Percentiles rank a stretch among this genome's conserved stretches.
These are phyloP conservation scores for Mallotus villosus DNA, from an alignment of 2,797 vertebrate genomes.

Conservation along the genomic window DNA sequence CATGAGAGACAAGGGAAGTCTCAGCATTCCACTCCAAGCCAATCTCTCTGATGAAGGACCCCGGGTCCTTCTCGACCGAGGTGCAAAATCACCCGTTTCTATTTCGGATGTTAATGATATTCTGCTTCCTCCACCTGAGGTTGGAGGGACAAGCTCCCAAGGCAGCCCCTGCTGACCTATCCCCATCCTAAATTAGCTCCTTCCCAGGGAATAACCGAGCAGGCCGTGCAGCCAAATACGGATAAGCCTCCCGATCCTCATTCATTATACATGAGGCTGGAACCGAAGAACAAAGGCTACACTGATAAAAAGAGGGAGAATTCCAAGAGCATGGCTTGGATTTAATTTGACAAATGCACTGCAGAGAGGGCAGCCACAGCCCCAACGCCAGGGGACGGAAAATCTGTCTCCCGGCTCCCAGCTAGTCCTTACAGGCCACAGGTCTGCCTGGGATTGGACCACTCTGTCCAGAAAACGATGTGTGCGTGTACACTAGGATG, in stretches of 20 bases:
- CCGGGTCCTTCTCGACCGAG: slow-evolving; percentile 23
- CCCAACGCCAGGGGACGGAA: slow-evolving; percentile 1
- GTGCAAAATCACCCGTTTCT: slow-evolving; percentile 43
- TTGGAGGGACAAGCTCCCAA: slow-evolving; percentile 55
- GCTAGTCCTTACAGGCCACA: no score
- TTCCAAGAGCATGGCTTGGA: background rate
- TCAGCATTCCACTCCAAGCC: slow-evolving; percentile 24
- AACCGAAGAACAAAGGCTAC: slow-evolving; percentile 73
- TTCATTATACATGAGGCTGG: slow-evolving; percentile 75
- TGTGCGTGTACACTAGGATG: no score
- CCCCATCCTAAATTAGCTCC: slow-evolving; percentile 65
- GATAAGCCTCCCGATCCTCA: slow-evolving; percentile 69
- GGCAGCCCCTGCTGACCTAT: slow-evolving; percentile 58
- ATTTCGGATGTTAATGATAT: slow-evolving; percentile 57
- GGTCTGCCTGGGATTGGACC: no score
- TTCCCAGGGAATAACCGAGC: slow-evolving; percentile 62
- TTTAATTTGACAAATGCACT: slow-evolving; percentile 13
- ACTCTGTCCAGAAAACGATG: no score
- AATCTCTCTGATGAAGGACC: slow-evolving; percentile 23
- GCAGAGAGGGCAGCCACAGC: background rate
- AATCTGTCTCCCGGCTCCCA: slow-evolving; percentile 6
- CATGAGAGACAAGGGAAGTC: slow-evolving; percentile 4
- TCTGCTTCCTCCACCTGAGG: slow-evolving; percentile 54
- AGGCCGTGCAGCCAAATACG: slow-evolving; percentile 48
- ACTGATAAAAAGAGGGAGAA: slow-evolving; percentile 45